Conservation (phyloP, 2,113 vertebrate genomes). For the Uria lomvia region DNA sequence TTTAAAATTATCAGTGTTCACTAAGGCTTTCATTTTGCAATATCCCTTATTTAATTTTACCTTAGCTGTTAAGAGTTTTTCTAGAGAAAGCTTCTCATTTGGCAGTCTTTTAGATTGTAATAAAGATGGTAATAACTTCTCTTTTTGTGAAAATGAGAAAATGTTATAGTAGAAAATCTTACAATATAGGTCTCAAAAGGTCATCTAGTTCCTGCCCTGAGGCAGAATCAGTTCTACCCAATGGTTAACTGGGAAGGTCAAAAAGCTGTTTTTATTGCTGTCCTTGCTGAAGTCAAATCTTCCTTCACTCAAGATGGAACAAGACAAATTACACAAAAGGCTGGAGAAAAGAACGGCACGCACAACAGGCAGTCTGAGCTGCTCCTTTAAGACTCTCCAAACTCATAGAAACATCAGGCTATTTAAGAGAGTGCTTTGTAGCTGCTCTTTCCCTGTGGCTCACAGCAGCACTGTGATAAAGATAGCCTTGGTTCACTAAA, state of each 20-base stretch:
- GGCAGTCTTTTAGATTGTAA: background rate
- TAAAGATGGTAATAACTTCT: background rate
- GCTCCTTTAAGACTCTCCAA: slow-evolving; percentile 1
- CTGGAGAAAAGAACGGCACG: background rate
- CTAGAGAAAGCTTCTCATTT: background rate
- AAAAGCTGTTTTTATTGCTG: slow-evolving; percentile 3
- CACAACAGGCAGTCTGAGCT: background rate
- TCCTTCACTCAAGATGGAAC: background rate
- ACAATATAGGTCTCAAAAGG: background rate
- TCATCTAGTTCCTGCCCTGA: background rate
- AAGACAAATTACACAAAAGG: slow-evolving; percentile 2
- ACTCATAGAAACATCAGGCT: background rate
- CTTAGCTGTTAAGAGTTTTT: background rate
- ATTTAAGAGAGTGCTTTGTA: background rate
- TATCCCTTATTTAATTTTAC: background rate
- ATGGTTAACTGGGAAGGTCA: background rate
- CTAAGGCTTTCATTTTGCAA: background rate
- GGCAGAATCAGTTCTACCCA: background rate
- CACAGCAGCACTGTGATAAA: slow-evolving; percentile 1
- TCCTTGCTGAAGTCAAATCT: background rate
- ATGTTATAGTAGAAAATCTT: background rate
- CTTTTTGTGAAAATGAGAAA: background rate
- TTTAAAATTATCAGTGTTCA: background rate
- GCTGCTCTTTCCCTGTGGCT: background rate
- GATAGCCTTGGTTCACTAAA: background rate